Base-by-base conservation (phyloP, 2,797 vertebrate species). In the Adelosebastes latens region DNA sequence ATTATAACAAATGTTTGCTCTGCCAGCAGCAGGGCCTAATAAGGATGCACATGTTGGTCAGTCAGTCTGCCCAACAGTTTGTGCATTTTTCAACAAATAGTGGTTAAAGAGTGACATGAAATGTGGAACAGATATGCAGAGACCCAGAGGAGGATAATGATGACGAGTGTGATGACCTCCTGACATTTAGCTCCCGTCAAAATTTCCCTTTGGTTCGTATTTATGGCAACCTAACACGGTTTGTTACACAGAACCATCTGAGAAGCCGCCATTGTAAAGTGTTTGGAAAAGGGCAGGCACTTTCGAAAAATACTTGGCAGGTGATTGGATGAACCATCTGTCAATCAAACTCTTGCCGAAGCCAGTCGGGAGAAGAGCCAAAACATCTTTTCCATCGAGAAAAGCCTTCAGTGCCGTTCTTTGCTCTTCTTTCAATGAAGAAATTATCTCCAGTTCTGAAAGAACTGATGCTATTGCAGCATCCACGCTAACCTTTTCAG, bases 151-250 rank as follows among this genome's bases (percentile, higher is more conserved):
- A 64, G 22, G 49, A 9, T 8, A 39, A 25, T 8, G 24, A 61
- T 31, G n/a, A 67, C 22, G 18, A n/a, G 18, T 52, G 1, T 22
- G 9, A 5, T 24, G 18, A 29, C 34, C 18, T 25, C 16, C 6
- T 27, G 22, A 59, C 34, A 20, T 42, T 64, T 12, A 0, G 12
- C 18, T 39, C 10, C 11, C 8, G 52, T 1, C 12, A 31, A 27
- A 74, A 18, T 10, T 0, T 24, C n/a, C 5, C 16, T 22, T 42
- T 29, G 9, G 0, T 25, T 8, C 0, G 25, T 0, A 9, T 18
- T 11, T 31, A 56, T 56, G 53, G 22, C 22, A 7, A 55, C 53
- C 53, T 6, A 56, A 49, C 46, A 49, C 18, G 1, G 46, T 49
- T 49, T 20, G 46, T 49, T 49, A 49, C 46, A 49, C 46, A 49